A percentile compares a stretch with the other conserved stretches of the same genome.
phyloP scores from a whole-genome alignment of 2,797 vertebrate genomes.

The Pipistrellus pygmaeus region DNA sequence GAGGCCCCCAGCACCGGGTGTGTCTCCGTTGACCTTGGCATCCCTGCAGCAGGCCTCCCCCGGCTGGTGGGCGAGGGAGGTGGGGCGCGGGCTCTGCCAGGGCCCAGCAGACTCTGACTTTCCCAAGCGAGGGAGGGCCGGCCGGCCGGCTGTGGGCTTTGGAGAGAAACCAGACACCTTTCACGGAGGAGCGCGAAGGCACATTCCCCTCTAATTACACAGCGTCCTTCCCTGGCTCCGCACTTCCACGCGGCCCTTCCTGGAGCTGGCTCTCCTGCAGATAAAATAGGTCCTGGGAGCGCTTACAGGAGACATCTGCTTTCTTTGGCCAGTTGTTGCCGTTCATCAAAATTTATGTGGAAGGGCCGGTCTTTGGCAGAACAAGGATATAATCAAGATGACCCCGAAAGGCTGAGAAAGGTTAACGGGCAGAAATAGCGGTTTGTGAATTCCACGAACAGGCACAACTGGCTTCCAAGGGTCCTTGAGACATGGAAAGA shows the following conservation, averaged over 20 bases:
- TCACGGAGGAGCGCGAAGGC: not conserved
- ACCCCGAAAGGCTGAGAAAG: not conserved
- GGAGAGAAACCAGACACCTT: constrained; percentile 35
- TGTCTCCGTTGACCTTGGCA: not conserved
- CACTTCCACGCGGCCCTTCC: not conserved
- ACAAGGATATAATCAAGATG: constrained; percentile 15
- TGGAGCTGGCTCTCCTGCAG: not conserved
- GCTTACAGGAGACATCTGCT: constrained; percentile 32
- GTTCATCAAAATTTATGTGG: constrained; percentile 48
- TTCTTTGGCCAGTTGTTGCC: constrained; percentile 10
- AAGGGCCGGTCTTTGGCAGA: not conserved
- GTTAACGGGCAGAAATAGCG: not conserved
- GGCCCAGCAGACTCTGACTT: not conserved
- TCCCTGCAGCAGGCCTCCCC: constrained; percentile 6
- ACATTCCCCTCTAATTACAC: not conserved
- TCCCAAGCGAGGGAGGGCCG: not conserved
- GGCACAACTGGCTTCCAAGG: not conserved
- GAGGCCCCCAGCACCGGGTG: not conserved
- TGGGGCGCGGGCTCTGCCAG: not conserved
- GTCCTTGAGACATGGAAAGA: not conserved
- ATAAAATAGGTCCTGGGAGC: not conserved
- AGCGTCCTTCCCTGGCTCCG: not conserved
- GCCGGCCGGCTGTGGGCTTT: not conserved
- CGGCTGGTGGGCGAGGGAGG: not conserved
- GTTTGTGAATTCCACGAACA: not conserved